Conservation (phyloP, 2,888 invertebrate genomes). For the Amiota mariae region DNA sequence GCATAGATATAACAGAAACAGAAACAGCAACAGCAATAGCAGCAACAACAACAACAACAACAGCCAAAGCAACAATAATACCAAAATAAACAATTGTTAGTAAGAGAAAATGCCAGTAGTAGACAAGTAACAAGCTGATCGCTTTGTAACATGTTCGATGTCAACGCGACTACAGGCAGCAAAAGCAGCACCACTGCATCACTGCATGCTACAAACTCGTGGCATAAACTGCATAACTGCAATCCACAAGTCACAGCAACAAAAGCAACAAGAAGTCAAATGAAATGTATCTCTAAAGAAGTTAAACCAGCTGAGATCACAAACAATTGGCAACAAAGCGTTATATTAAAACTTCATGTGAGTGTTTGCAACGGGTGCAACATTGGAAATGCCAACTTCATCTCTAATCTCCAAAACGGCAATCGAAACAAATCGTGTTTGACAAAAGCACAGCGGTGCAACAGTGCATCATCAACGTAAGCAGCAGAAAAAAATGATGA, state of each 20-base stretch:
- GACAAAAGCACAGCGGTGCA: constrained; percentile 7
- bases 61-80: neutral
- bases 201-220: constrained; percentile 37
- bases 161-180: constrained; percentile 18
- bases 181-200: neutral
- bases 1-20: constrained; percentile 33
- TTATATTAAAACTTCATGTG: neutral
- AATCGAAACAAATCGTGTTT: constrained; percentile 18
- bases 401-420: constrained; percentile 3
- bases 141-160: constrained; percentile 33
- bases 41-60: constrained; percentile 4
- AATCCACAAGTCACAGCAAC: neutral
- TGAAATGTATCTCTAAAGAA: neutral
- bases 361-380: constrained; percentile 13
- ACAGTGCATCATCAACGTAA: no score
- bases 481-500: no score
- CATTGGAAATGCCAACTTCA: constrained; percentile 18
- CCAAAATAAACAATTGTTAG: constrained; percentile 1
- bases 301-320: no score
- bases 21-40: constrained; percentile 9
- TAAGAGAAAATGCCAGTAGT: constrained; percentile 33
- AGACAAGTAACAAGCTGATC: constrained; percentile 43
- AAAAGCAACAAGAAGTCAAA: neutral
- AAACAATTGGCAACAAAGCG: neutral
- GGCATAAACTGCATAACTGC: constrained; percentile 10